phyloP scores from a whole-genome alignment of 2,888 invertebrate species.

The Acleris cristana region DNA sequence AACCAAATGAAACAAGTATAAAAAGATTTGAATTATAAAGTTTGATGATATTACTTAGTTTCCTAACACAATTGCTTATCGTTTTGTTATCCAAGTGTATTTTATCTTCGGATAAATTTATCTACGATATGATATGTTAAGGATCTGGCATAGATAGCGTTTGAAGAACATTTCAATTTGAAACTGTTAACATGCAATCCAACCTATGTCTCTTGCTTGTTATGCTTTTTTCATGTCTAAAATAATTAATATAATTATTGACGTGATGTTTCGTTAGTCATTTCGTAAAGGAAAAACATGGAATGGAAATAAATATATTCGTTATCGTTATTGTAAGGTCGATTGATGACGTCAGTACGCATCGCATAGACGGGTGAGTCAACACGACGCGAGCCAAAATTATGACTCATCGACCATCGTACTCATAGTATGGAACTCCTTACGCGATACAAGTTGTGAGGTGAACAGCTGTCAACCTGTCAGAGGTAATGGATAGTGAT shows the following conservation, averaged over 20 bases:
- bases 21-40: neutral
- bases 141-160: neutral
- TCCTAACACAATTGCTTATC: slow-evolving; percentile 5
- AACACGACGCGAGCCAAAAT: slow-evolving; percentile 14
- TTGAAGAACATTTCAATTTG: neutral
- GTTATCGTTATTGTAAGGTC: no score
- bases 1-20: neutral
- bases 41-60: neutral
- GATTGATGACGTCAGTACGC: slow-evolving; percentile 8
- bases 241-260: neutral
- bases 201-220: neutral
- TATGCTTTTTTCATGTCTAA: neutral
- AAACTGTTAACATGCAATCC: neutral
- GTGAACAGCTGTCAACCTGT: no score
- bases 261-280: no score
- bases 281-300: no score
- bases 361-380: slow-evolving; percentile 3
- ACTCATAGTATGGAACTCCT: neutral
- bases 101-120: slow-evolving; percentile 6
- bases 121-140: slow-evolving; percentile 7
- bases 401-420: slow-evolving; percentile 8
- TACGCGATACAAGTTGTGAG: neutral
- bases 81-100: slow-evolving; percentile 10
- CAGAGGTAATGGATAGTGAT: no score
- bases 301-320: no score